Conservation (phyloP, 2,113 vertebrate species). For the Mugil cephalus region DNA sequence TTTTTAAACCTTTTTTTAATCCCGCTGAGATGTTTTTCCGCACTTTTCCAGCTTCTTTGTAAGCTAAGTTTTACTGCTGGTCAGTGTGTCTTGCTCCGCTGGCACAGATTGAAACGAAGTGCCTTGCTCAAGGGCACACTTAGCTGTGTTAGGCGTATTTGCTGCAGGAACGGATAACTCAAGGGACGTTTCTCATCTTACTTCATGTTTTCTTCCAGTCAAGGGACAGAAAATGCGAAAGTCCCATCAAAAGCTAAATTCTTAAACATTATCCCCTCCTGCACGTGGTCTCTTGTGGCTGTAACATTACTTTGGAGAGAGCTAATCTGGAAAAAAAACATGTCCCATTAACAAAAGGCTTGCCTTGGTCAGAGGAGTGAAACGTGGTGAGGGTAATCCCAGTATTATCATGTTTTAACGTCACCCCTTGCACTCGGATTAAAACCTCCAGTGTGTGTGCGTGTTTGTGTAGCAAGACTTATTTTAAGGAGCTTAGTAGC, state of each 20-base stretch:
- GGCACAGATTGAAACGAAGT: conserved; percentile 6
- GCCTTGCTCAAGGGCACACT: not conserved
- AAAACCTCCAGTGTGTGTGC: conserved; percentile 47
- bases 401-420: conserved; percentile 57
- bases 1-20: conserved; percentile 17
- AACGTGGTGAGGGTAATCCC: conserved; percentile 62
- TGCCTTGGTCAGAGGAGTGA: conserved; percentile 58
- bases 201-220: not conserved
- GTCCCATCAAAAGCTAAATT: not conserved
- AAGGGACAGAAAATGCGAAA: not conserved
- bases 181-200: not conserved
- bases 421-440: conserved; percentile 55
- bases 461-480: conserved; percentile 37
- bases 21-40: not conserved
- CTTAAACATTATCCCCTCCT: not conserved
- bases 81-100: not conserved
- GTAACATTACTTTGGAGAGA: conserved; percentile 13
- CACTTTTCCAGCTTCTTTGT: not conserved
- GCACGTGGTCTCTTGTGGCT: conserved; percentile 3
- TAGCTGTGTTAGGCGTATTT: not conserved
- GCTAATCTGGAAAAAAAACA: conserved; percentile 34
- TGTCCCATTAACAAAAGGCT: conserved; percentile 29
- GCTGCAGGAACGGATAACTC: not conserved
- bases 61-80: not conserved
- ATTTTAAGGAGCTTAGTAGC: conserved; percentile 54